Percentiles rank a stretch among this genome's conserved stretches.
These are phyloP conservation scores for Pseudorasbora parva DNA, from an alignment of 2,113 vertebrate genomes.

Conservation along the genomic window DNA sequence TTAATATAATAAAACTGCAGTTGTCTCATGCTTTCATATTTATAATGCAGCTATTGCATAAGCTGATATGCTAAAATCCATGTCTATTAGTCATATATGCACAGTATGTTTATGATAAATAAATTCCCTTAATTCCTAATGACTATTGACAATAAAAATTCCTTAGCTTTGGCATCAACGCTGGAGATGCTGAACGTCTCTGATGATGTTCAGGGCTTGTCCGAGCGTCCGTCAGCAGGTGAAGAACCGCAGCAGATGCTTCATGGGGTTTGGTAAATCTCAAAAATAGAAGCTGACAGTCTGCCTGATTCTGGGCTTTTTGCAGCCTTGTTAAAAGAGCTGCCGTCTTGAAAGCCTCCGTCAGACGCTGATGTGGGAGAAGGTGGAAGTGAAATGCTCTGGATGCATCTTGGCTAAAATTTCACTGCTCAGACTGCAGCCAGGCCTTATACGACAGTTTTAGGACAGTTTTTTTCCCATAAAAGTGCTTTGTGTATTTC, in stretches of 20 bases:
- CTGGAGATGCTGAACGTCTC: not conserved
- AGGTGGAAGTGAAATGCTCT: not conserved
- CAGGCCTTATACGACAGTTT: not conserved
- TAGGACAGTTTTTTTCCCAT: not conserved
- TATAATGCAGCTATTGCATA: not conserved
- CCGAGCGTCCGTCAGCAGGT: not conserved
- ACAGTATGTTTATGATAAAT: not conserved
- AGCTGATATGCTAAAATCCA: no score
- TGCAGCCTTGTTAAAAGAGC: conserved; percentile 20
- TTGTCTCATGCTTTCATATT: not conserved
- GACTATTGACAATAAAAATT: not conserved
- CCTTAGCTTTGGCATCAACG: no score
- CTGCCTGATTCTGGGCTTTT: conserved; percentile 28
- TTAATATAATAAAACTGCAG: not conserved
- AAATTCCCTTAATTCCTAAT: not conserved
- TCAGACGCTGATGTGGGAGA: not conserved
- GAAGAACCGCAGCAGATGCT: not conserved
- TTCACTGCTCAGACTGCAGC: not conserved
- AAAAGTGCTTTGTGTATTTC: not conserved
- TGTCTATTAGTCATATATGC: not conserved
- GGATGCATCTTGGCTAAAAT: not conserved
- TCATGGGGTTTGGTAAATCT: not conserved
- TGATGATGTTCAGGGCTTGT: not conserved
- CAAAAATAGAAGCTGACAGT: conserved; percentile 34
- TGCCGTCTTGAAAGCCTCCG: conserved; percentile 31